A percentile compares a stretch with the other conserved stretches of the same genome.
phyloP scores from a whole-genome alignment of 2,797 vertebrate species.

The Pempheris klunzingeri region DNA sequence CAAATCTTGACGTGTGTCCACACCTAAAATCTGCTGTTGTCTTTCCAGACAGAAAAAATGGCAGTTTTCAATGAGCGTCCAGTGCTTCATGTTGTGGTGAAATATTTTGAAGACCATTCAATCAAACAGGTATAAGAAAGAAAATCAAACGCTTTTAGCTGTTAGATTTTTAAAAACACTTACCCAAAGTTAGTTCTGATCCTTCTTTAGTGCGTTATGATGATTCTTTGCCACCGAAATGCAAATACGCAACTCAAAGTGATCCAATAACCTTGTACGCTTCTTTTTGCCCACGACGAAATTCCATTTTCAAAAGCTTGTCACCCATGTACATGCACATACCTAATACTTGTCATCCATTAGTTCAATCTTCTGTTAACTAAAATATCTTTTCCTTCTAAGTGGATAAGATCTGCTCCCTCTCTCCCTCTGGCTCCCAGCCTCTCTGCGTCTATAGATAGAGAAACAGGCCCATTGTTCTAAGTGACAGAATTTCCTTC shows the following conservation, averaged over 20 bases:
- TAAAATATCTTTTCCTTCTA: constrained; percentile 41
- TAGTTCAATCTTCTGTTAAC: constrained; percentile 16
- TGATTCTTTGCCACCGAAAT: constrained; percentile 41
- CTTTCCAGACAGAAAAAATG: not conserved
- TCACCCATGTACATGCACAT: constrained; percentile 28
- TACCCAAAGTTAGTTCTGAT: constrained; percentile 72
- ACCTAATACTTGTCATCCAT: constrained; percentile 33
- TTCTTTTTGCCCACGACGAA: constrained; percentile 51
- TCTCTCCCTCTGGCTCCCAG: constrained; percentile 68
- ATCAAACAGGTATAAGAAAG: not conserved
- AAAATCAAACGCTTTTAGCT: not conserved
- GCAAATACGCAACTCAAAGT: constrained; percentile 53
- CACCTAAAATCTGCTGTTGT: constrained; percentile 21
- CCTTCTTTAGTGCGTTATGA: constrained; percentile 32
- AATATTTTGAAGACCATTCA: constrained; percentile 12
- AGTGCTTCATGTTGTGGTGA: not conserved
- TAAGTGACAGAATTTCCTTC: constrained; percentile 91
- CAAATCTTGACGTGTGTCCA: not conserved
- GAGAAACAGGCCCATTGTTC: constrained; percentile 90
- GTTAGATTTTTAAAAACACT: constrained; percentile 55
- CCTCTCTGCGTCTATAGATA: constrained; percentile 87
- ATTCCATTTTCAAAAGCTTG: constrained; percentile 72
- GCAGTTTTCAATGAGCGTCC: not conserved
- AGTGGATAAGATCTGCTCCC: constrained; percentile 54
- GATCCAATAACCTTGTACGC: constrained; percentile 24